These are phyloP conservation scores for Smutsia gigantea DNA, from an alignment of 2,797 vertebrate genomes.

Conservation along the genomic window DNA sequence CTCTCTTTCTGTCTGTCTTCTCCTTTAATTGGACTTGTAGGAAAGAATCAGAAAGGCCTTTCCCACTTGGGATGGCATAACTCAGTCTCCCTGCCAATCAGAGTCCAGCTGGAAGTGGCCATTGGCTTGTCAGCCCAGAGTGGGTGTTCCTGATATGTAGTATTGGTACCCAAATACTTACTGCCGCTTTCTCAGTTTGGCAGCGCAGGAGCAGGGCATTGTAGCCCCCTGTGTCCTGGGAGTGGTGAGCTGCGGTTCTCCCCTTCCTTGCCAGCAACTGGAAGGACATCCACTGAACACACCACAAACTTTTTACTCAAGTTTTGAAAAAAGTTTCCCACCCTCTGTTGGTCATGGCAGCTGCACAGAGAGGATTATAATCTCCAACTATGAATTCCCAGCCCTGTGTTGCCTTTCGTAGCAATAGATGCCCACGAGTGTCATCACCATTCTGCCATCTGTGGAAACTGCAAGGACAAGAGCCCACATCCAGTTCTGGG, in stretches of 20 bases:
- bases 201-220: neutral
- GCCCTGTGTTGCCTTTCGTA: neutral
- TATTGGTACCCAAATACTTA: neutral
- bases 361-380: too few relatives aligned
- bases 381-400: neutral
- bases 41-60: neutral
- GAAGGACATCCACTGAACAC: neutral
- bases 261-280: neutral
- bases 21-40: neutral
- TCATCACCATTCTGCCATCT: neutral
- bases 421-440: neutral
- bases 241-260: accelerated
- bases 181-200: neutral
- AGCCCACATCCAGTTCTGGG: neutral
- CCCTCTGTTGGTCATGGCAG: neutral
- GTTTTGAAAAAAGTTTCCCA: neutral
- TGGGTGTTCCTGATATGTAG: neutral
- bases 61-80: neutral
- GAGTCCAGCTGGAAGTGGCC: neutral
- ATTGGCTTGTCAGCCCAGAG: neutral
- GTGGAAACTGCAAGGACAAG: neutral
- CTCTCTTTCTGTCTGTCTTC: neutral
- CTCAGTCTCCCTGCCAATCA: neutral
- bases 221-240: too few relatives aligned
- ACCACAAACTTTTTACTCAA: neutral